These are phyloP conservation scores for Rhea pennata DNA, from an alignment of 2,113 vertebrate species.

Conservation along the genomic window DNA sequence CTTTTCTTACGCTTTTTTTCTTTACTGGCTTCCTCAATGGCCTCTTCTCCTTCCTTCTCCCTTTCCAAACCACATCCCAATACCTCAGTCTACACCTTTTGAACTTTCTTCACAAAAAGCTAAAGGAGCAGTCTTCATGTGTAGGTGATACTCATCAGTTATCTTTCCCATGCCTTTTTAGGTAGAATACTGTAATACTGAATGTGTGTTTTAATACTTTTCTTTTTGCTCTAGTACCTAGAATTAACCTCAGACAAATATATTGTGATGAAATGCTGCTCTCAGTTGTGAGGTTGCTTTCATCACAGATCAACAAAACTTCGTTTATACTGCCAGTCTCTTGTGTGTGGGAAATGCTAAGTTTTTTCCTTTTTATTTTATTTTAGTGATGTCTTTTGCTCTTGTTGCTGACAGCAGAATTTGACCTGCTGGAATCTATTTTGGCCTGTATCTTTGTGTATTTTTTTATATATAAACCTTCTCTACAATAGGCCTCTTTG, in stretches of 20 bases:
- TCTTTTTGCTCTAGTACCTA: constrained; percentile 15
- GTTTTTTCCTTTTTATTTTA: constrained; percentile 67
- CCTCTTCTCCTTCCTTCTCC: neutral
- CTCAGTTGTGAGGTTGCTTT: constrained; percentile 34
- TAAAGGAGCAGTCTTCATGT: neutral
- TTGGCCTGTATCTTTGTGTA: constrained; percentile 99
- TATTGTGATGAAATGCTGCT: constrained; percentile 63
- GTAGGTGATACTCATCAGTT: neutral
- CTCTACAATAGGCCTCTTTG: constrained; percentile 87
- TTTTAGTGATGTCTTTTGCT: constrained; percentile 81
- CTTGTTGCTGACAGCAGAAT: constrained; percentile 84
- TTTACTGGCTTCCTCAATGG: neutral
- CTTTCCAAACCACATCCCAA: neutral
- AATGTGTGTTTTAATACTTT: neutral
- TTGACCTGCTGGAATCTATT: constrained; percentile 80
- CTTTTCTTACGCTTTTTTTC: neutral
- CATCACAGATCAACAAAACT: constrained; percentile 78
- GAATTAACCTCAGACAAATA: constrained; percentile 57
- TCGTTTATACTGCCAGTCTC: constrained; percentile 83
- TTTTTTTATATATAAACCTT: constrained; percentile 71
- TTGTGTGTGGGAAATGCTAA: constrained; percentile 79
- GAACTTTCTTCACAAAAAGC: neutral
- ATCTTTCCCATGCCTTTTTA: neutral
- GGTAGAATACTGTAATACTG: neutral
- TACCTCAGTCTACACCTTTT: neutral